Base-by-base conservation (phyloP, 35 echinoderm and acorn worm species). In the Apostichopus japonicus region DNA sequence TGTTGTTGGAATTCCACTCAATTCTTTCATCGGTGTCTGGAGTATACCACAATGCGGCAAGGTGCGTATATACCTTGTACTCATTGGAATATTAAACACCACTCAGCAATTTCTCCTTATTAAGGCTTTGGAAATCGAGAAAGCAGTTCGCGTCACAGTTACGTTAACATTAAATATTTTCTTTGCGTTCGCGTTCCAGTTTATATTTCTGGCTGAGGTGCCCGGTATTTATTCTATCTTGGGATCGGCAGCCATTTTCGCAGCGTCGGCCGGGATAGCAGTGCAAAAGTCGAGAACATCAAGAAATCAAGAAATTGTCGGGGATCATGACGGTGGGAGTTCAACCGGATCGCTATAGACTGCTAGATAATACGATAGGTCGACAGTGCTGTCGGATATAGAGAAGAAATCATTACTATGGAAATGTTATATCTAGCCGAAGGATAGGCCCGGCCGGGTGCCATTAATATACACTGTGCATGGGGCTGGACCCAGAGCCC, bases 131-230 rank as follows among this genome's bases (percentile, higher is more conserved):
- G 61, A 88, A 67, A 16, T 88, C n/a, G 86, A 88, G 27, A 88
- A 88, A 88, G 58, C 86, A 5, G 86, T 88, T 14, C 55, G 58
- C 6, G 86, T 88, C 11, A 88, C 86, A 5, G 86, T 88, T 16
- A 70, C 23, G 5, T 59, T 88, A 65, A 88, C 86, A 13, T 23
- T 67, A 4, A 88, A 88, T 27, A 88, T 88, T 15, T 67, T 65
- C 11, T 23, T 88, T 23, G 86, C 86, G 23, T 88, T 88, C 56
- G 5, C 27, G 16, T 23, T 14, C 4, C 86, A 88, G n/a, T 88
- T 88, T 70, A 24, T 88, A 67, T 88, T 88, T 72, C 58, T 88
- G 2, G 22, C n/a, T 11, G 59, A 88, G 59, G 65, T 70, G 23
- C 65, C 65, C 4, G 58, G 70, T 59, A 53, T 88, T 5, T 72